phyloP scores from a whole-genome alignment of 2,797 vertebrate species.

The Cyclopterus lumpus region DNA sequence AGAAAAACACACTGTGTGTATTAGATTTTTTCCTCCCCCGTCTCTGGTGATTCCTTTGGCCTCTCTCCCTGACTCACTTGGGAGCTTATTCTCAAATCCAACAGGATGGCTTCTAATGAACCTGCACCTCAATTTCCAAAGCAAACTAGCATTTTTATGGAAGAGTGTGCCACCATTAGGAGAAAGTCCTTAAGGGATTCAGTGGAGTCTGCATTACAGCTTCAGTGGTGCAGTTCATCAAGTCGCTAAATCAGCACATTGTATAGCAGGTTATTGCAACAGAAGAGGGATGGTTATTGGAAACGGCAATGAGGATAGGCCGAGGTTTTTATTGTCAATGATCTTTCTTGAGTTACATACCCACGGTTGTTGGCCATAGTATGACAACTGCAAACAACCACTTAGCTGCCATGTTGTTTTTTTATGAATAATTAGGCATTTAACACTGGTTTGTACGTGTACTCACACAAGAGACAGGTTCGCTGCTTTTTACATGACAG shows the following conservation, averaged over 20 bases:
- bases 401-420: not conserved
- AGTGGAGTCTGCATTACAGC: constrained; percentile 48
- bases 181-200: constrained; percentile 68
- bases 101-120: constrained; percentile 73
- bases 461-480: not conserved
- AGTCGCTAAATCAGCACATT: constrained; percentile 37
- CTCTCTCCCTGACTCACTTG: constrained; percentile 56
- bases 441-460: not conserved
- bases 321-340: not conserved
- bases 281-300: constrained; percentile 11
- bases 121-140: constrained; percentile 70
- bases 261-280: constrained; percentile 15
- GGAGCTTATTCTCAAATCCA: constrained; percentile 70
- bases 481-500: constrained; percentile 16
- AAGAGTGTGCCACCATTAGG: constrained; percentile 70
- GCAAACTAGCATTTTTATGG: constrained; percentile 73
- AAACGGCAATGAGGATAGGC: not conserved
- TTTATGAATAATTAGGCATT: not conserved
- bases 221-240: constrained; percentile 56
- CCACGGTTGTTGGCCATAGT: not conserved
- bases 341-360: constrained; percentile 1
- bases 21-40: constrained; percentile 18
- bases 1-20: constrained; percentile 22
- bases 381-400: not conserved
- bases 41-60: constrained; percentile 36